Percentiles rank a stretch among this genome's conserved stretches.
Conservation (phyloP, 2,888 invertebrate species). For the Drosophila recens region DNA sequence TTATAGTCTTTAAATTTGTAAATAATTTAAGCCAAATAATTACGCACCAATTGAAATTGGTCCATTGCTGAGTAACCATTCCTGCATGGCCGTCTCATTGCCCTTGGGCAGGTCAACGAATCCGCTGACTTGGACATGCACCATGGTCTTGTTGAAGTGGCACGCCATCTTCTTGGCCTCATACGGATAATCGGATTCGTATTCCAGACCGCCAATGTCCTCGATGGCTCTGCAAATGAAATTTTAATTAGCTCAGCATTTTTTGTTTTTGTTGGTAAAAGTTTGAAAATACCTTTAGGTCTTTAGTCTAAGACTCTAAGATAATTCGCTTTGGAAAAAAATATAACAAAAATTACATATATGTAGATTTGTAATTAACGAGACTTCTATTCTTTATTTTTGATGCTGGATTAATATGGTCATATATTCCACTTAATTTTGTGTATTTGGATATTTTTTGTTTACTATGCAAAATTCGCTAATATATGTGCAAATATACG, state of each 20-base stretch:
- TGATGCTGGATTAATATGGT: no score
- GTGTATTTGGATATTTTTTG: no score
- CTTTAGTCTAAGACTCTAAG: no score
- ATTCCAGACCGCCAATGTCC: slow-evolving; percentile 94
- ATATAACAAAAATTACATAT: no score
- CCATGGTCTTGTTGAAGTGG: slow-evolving; percentile 88
- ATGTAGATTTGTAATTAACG: no score
- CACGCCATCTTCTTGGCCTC: slow-evolving; percentile 93
- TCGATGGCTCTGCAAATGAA: slow-evolving; percentile 90
- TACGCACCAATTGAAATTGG: slow-evolving; percentile 93
- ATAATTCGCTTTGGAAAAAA: no score
- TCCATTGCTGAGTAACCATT: slow-evolving; percentile 95
- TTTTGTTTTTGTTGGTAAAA: not conserved
- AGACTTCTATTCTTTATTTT: no score
- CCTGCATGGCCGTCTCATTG: slow-evolving; percentile 95
- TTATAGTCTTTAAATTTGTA: not conserved
- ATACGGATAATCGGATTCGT: slow-evolving; percentile 96
- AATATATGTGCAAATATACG: no score
- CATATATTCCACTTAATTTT: no score
- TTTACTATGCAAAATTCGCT: no score
- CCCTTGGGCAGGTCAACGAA: slow-evolving; percentile 89
- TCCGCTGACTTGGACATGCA: slow-evolving; percentile 89
- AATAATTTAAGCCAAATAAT: not conserved
- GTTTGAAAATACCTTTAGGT: not conserved
- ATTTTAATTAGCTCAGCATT: not conserved